Conservation (phyloP, 2,888 invertebrate genomes). For the Noctuana brunneofusca region DNA sequence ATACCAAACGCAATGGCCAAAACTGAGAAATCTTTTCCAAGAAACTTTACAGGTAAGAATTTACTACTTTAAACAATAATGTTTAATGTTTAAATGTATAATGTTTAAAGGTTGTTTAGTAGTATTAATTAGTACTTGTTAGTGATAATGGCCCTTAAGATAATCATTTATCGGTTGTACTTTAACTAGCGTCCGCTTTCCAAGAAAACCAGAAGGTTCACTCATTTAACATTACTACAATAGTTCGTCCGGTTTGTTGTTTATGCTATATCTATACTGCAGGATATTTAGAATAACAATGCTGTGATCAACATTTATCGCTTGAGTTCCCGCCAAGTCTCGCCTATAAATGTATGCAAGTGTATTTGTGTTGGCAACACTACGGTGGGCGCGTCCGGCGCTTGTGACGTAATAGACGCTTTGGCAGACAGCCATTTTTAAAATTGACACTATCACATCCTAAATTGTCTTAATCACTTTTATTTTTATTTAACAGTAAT, state of each 20-base stretch:
- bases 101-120: too few relatives aligned
- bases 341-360: conserved; percentile 31
- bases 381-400: conserved; percentile 38
- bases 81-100: too few relatives aligned
- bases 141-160: background rate
- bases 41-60: conserved; percentile 76
- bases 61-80: background rate
- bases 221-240: background rate
- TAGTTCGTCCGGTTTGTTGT: background rate
- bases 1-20: conserved; percentile 76
- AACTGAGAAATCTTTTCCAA: conserved; percentile 78
- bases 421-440: conserved; percentile 67
- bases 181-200: background rate
- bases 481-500: background rate
- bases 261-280: background rate
- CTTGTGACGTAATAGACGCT: conserved; percentile 40
- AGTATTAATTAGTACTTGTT: background rate
- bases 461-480: conserved; percentile 7
- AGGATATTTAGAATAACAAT: conserved; percentile 8
- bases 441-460: conserved; percentile 54
- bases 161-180: background rate
- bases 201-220: background rate
- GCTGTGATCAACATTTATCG: background rate
- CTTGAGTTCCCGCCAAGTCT: conserved; percentile 32
- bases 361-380: conserved; percentile 40